Base-by-base conservation (phyloP, 1,140 invertebrate species). In the Drosophila repleta region DNA sequence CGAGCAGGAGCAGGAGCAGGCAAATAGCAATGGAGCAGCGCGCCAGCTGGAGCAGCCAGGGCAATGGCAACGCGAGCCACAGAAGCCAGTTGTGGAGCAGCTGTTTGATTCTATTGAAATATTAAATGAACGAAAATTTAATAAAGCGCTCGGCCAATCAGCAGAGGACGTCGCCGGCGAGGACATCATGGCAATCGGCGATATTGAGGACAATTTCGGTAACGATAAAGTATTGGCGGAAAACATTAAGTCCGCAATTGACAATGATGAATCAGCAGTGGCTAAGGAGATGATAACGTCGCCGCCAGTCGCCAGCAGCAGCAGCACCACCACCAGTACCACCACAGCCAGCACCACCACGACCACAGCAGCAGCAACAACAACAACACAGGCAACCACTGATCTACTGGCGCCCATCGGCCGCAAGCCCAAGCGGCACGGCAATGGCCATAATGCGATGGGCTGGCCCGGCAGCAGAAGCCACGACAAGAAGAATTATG, bases 121-220 rank as follows among this genome's bases (percentile, higher is more conserved):
- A 87, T 87, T 87, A 87, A 87, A 87, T 67, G 82, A 81, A 87
- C 82, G 78, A 71, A 87, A 87, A 87, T 79, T 76, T 78, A 88
- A 88, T 87, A 87, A 87, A 72, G 74, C 74, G 55, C n/a, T 45
- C 21, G 61, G 4, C 26, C 62, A 48, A 45, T 70, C 65, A 68
- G 39, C 26, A 15, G 39, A 53, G 37, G n/a, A 32, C 11, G 29
- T 18, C 41, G 20, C 29, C 7, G 39, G 29, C 49, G 77, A 70
- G 65, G 58, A 74, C 53, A 74, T 74, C 64, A 64, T 74, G 63
- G 73, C 81, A 79, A 85, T 85, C 62, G 81, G 81, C 60, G 82
- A 85, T 68, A 85, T 85, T 62, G 81, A 85, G 63, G 77, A 85
- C 65, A 80, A 78, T 85, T 80, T 85, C 63, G 70, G 67, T 85